A percentile compares a stretch with the other conserved stretches of the same genome.
Conservation (phyloP, 2,113 vertebrate species). For the Hydrolagus affinis region DNA sequence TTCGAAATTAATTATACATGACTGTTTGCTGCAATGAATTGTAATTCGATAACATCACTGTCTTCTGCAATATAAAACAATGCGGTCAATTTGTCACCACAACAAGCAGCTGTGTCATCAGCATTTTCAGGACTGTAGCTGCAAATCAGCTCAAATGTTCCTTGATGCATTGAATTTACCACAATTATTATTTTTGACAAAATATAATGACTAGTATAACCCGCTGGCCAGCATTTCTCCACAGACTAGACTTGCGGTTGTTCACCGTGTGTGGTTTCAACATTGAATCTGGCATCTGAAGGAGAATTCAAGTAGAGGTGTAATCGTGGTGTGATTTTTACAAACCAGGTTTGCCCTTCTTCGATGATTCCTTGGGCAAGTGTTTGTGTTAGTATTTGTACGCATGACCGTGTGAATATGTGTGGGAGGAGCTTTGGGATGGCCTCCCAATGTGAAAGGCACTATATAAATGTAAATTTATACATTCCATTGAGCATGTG, state of each 20-base stretch:
- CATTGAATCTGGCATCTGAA: background rate
- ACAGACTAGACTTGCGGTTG: background rate
- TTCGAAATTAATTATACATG: constrained; percentile 23
- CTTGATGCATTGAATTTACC: background rate
- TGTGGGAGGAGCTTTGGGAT: too few relatives aligned
- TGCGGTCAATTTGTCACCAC: background rate
- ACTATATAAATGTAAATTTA: background rate
- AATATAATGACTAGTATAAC: background rate
- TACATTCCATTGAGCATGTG: background rate
- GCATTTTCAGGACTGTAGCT: background rate
- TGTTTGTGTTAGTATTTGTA: background rate
- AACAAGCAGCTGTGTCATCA: background rate
- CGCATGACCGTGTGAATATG: too few relatives aligned
- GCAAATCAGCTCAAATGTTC: background rate
- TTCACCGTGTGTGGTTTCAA: background rate
- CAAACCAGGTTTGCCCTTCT: background rate
- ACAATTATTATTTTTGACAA: background rate
- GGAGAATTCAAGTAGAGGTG: background rate
- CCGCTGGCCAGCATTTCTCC: background rate
- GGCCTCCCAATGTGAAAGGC: too few relatives aligned
- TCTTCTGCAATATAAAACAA: constrained; percentile 17
- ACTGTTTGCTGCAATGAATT: constrained; percentile 13
- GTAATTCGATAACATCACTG: constrained; percentile 14
- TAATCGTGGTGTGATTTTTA: background rate
- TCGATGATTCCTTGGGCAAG: background rate